Base-by-base conservation (phyloP, 2,888 invertebrate genomes). In the Macrosoma leucophasiata region DNA sequence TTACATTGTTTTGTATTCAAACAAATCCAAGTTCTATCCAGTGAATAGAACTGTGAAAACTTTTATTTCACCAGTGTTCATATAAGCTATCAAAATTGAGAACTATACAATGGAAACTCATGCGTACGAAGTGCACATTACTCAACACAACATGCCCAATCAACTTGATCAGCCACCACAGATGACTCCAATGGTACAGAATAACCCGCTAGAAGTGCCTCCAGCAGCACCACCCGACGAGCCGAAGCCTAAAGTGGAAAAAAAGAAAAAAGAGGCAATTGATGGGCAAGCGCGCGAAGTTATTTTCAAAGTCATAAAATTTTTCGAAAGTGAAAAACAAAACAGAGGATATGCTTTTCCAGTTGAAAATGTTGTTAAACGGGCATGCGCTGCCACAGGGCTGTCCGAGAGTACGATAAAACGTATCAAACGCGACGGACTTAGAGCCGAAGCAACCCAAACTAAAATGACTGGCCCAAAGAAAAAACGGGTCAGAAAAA, bases 241-340 rank as follows among this genome's bases (percentile, higher is more conserved):
- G 3, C 36, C 40, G 3, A 75, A 76, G 50, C 62, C 63, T 1
- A 68, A 71, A 43, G 13, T 55, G 1, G 73, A 71, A 15, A 79
- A 76, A 43, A 81, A 81, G 43, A 82, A 81, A 46, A 82, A 81
- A 13, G 82, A 82, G 45, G 78, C 82, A 0, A 82, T 82, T 4
- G 82, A 82, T 35, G 78, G 79, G 0, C 82, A 82, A 50, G 82
- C 82, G 6, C 63, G 81, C 17, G 82, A 82, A 47, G 72, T 82
- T 0, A 82, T 82, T 30, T 82, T 66, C 44, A 75, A 77, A 55
- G 82, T 82, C 10, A 81, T 82, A 10, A 81, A 79, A 47, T 82
- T 82, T 47, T 82, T 82, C 45, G 82, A 82, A 43, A 81, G 79
- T 36, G 82, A 82, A 62, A 82, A 82, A 67, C 75, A 75, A 43